Percentiles rank a stretch among this genome's conserved stretches.
Conservation (phyloP, 2,888 invertebrate species). For the Leptinotarsa tumamoca region DNA sequence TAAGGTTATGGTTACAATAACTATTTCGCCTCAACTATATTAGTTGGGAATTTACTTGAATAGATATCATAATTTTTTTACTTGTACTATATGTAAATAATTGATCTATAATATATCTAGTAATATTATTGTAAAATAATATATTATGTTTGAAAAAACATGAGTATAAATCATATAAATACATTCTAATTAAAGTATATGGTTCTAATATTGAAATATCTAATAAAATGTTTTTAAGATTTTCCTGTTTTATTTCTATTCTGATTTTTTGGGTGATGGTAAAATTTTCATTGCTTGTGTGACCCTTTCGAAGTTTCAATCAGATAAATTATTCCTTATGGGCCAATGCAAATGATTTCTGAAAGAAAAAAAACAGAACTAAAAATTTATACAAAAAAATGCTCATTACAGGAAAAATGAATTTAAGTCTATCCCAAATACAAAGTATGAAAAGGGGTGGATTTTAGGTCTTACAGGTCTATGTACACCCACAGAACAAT, state of each 20-base stretch:
- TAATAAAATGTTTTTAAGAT: constrained; percentile 55
- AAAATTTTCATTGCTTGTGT: neutral
- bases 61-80: constrained; percentile 59
- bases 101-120: constrained; percentile 45
- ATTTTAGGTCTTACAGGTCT: too few relatives aligned
- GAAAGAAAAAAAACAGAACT: too few relatives aligned
- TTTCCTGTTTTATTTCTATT: neutral
- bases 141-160: constrained; percentile 61
- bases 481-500: too few relatives aligned
- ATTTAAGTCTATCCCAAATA: too few relatives aligned
- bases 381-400: too few relatives aligned
- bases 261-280: neutral
- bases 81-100: constrained; percentile 65
- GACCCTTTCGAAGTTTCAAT: too few relatives aligned
- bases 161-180: constrained; percentile 59
- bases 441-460: too few relatives aligned
- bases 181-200: constrained; percentile 59
- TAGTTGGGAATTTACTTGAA: constrained; percentile 56
- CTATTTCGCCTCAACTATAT: constrained; percentile 58
- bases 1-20: constrained; percentile 25
- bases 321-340: too few relatives aligned
- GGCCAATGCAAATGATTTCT: too few relatives aligned
- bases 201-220: constrained; percentile 59
- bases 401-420: too few relatives aligned
- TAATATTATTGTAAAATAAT: constrained; percentile 57